Percentiles rank a stretch among this genome's conserved stretches.
Evolutionary conservation across 2,113 vertebrate genomes (phyloP).

Genomic region (Glaucidium brasilianum): DNA sequence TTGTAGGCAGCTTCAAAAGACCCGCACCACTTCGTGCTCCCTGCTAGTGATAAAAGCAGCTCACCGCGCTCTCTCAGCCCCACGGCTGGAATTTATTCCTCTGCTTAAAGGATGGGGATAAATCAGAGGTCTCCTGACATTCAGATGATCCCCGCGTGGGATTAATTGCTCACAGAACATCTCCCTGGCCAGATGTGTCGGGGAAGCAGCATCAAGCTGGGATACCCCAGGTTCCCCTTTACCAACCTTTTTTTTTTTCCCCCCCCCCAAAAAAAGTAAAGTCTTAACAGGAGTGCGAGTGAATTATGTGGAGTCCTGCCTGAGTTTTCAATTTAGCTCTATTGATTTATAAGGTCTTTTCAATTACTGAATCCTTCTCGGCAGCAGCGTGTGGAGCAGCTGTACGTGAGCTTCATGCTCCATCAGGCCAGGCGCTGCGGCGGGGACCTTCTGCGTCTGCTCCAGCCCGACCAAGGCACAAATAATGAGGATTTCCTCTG

Average conservation of each 20-base stretch:
- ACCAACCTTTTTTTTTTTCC: not conserved
- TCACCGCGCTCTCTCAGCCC: rapidly evolving
- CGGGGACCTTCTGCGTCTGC: not conserved
- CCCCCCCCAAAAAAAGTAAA: not conserved
- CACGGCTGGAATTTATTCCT: rapidly evolving
- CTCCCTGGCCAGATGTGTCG: not conserved
- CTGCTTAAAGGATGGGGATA: not conserved
- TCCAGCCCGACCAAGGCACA: slow-evolving; percentile 10
- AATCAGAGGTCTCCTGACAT: not conserved
- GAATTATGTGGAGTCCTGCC: slow-evolving; percentile 39
- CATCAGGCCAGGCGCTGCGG: slow-evolving; percentile 12
- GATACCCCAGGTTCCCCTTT: not conserved
- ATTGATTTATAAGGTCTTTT: slow-evolving; percentile 72
- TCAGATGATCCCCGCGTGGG: not conserved
- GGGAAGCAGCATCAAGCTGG: not conserved
- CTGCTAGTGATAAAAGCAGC: not conserved
- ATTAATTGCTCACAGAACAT: not conserved
- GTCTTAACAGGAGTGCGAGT: not conserved
- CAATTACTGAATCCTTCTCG: slow-evolving; percentile 59
- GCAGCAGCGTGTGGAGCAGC: not conserved
- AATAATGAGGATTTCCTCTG: slow-evolving; percentile 34
- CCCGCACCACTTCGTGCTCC: rapidly evolving
- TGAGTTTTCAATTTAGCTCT: slow-evolving; percentile 60
- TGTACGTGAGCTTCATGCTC: slow-evolving; percentile 39
- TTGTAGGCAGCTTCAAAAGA: not conserved